phyloP scores from a whole-genome alignment of 2,888 invertebrate species.

The Cyaniris semiargus region DNA sequence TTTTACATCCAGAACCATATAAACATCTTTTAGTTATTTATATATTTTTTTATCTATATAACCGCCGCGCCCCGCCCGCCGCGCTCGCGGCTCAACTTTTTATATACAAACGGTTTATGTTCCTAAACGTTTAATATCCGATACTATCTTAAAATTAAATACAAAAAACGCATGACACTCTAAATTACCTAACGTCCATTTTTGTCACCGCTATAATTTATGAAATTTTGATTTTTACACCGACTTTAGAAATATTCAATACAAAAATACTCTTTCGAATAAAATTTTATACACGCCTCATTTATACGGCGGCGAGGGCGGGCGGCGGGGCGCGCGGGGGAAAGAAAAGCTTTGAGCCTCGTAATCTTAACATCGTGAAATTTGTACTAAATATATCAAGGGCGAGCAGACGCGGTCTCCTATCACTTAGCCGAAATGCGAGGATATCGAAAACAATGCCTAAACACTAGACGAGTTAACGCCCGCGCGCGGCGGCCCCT shows the following conservation, averaged over 20 bases:
- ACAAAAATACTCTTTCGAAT: conserved; percentile 82
- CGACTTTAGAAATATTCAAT: conserved; percentile 82
- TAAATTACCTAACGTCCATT: conserved; percentile 77
- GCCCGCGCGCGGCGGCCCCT: conserved; percentile 42
- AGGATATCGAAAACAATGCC: conserved; percentile 79
- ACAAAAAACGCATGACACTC: conserved; percentile 80
- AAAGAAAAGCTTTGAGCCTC: conserved; percentile 81
- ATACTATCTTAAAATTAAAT: conserved; percentile 82
- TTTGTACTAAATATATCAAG: conserved; percentile 81
- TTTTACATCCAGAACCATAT: conserved; percentile 81
- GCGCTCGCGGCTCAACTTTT: conserved; percentile 63
- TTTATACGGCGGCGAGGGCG: conserved; percentile 64
- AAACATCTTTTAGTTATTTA: conserved; percentile 81
- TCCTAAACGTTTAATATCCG: conserved; percentile 84
- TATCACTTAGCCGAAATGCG: conserved; percentile 80
- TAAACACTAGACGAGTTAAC: conserved; percentile 74
- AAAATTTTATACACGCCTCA: conserved; percentile 80
- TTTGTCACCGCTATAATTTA: conserved; percentile 79
- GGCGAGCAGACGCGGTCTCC: conserved; percentile 74
- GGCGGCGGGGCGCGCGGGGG: conserved; percentile 62
- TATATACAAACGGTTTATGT: conserved; percentile 86
- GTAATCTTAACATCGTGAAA: conserved; percentile 80
- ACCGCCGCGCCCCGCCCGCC: conserved; percentile 59
- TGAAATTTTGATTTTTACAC: conserved; percentile 82
- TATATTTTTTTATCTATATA: conserved; percentile 80